Evolutionary conservation across 2,797 vertebrate species (phyloP), one percentile per base, ranked within the genome.

Genomic region (Clamator glandarius): DNA sequence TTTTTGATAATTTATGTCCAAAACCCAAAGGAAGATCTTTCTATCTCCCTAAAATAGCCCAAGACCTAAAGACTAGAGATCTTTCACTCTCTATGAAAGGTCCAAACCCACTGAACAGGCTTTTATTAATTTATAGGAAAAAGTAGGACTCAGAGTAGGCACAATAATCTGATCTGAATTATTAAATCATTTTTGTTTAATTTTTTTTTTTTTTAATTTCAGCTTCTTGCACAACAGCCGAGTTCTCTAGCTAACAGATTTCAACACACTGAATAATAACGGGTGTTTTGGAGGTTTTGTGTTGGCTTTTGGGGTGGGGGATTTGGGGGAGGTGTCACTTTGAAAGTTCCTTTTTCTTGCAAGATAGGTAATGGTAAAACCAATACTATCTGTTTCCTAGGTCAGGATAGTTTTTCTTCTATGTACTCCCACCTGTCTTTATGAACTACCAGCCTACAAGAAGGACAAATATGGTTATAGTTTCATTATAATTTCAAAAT

Each of bases 141-240:
- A 69, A 50, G n/a, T 54, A 77, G 9, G 7, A 48, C 15, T 59
- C 25, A 67, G 35, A 48, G 2, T 20, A 80, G 33, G 4, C 8
- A 41, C 31, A 85, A 63, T 59, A 16, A 4, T 70, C n/a, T 73
- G 29, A 74, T 46, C 17, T 61, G 10, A 88, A 68, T 81, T 61
- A 64, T 68, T 77, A n/a, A n/a, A n/a, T n/a, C n/a, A n/a, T n/a
- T n/a, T n/a, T n/a, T n/a, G n/a, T n/a, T n/a, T n/a, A n/a, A n/a
- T n/a, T 9, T 39, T n/a, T n/a, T n/a, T n/a, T 92, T 16, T 4
- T 84, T 81, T 91, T 13, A 80, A 80, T 54, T 93, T 58, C n/a
- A 77, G 13, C 3, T 54, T 57, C 4, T 1, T 42, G 15, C 50
- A 7, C 29, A 59, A 20, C 28, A 84, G 41, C 6, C 1, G 3